Evolutionary conservation across 1,140 invertebrate genomes (phyloP), one percentile per base, ranked within the genome.

Genomic region (Achroia grisella): DNA sequence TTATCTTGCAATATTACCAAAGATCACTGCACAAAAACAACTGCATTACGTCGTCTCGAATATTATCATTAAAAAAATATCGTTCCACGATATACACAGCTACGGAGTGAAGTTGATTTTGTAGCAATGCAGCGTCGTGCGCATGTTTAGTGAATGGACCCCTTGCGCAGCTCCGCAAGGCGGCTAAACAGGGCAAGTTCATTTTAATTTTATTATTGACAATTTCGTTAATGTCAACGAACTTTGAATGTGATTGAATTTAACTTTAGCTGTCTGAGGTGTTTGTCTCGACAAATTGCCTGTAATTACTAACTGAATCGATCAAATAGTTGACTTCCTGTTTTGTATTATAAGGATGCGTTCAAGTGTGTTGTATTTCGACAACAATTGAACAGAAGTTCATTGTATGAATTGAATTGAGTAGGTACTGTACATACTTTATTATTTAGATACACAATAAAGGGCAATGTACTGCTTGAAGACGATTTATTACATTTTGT

Each of bases 41-140:
- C 51, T 51, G 56, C 59, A 65, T 71, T 56, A 56, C 52, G 39
- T 39, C 40, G 51, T 56, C 41, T 48, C 45, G 50, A 44, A 55
- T 60, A 55, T 61, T 71, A 48, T 53, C 64, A 52, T 54, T 58
- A 65, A 71, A 63, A 48, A 42, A 71, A 64, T 54, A 44, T 62
- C 56, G 50, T 51, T 56, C 55, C 47, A 52, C 62, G 53, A 62
- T 71, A 62, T 62, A 53, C 61, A 31, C 49, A 42, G 44, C 51
- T 67, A 71, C 62, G 56, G 57, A 68, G 60, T 72, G 69, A 72
- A 78, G 66, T 78, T 75, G 63, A 70, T 71, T 80, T 80, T 82
- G 78, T 78, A 76, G 78, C 75, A 82, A 65, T 82, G 78, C 78
- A 73, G 78, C 71, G 68, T 70, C 80, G 62, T 82, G 78, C 78